These are phyloP conservation scores for Shinisaurus crocodilurus DNA, from an alignment of 2,113 vertebrate genomes.

Conservation along the genomic window DNA sequence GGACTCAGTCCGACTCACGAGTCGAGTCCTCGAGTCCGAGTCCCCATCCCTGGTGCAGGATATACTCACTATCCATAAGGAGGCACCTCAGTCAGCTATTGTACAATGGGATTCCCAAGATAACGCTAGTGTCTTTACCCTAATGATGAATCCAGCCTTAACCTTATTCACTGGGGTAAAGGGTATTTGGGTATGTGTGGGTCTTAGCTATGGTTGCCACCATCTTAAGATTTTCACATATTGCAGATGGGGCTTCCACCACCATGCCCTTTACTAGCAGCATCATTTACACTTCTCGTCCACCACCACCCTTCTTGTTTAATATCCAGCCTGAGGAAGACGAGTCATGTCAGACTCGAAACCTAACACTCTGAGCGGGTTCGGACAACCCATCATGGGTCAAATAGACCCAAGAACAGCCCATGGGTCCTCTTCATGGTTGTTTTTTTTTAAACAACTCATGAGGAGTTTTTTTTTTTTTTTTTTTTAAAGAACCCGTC, in stretches of 20 bases:
- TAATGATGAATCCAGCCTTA: background rate
- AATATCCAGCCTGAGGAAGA: background rate
- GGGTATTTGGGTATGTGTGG: background rate
- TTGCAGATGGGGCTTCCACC: background rate
- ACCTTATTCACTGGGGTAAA: background rate
- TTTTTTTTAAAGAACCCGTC: too few species aligned
- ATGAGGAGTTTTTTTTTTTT: too few species aligned
- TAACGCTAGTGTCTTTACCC: background rate
- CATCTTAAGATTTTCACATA: background rate
- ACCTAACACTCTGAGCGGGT: too few species aligned
- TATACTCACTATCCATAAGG: background rate
- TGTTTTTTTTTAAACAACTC: too few species aligned
- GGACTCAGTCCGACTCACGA: too few species aligned
- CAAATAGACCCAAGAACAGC: too few species aligned
- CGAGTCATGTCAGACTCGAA: background rate
- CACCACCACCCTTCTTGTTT: background rate
- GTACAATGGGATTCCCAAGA: background rate
- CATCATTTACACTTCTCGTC: background rate
- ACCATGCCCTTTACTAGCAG: background rate
- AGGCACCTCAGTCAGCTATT: background rate
- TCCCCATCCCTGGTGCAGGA: too few species aligned
- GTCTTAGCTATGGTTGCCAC: too few species aligned
- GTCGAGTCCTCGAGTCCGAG: too few species aligned
- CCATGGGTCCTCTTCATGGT: too few species aligned
- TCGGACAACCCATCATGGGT: too few species aligned